Percentiles rank a stretch among this genome's conserved stretches.
Conservation (phyloP, 2,797 vertebrate species). For the Platyrinchus mystaceus region DNA sequence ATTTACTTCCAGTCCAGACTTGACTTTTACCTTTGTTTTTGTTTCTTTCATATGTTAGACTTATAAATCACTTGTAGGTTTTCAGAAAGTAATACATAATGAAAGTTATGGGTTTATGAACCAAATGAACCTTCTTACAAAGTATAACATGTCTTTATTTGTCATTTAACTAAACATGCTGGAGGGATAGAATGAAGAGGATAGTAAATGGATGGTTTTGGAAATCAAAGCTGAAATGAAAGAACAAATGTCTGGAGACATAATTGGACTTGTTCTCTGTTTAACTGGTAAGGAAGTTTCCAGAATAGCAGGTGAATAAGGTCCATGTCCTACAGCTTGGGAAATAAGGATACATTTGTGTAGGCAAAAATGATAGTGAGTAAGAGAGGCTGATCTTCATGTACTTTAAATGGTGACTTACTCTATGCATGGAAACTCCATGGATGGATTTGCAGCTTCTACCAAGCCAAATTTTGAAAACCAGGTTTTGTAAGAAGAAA, state of each 20-base stretch:
- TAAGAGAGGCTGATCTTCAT: not conserved
- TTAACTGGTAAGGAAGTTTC: not conserved
- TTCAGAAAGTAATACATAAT: not conserved
- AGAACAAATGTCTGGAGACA: not conserved
- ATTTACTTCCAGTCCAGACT: not conserved
- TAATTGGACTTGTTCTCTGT: not conserved
- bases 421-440: not conserved
- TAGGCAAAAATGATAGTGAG: not conserved
- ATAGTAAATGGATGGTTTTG: not conserved
- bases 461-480: not conserved
- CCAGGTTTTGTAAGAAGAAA: not conserved
- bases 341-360: not conserved
- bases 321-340: not conserved
- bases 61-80: not conserved
- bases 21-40: not conserved
- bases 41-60: not conserved
- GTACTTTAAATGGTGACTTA: not conserved
- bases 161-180: not conserved
- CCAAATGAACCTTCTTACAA: accelerated
- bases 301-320: not conserved
- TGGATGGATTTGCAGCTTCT: not conserved
- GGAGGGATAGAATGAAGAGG: not conserved
- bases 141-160: accelerated
- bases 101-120: not conserved
- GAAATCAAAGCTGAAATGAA: not conserved